Evolutionary conservation across 2,888 invertebrate genomes (phyloP).

Genomic region (Campaea margaritaria): DNA sequence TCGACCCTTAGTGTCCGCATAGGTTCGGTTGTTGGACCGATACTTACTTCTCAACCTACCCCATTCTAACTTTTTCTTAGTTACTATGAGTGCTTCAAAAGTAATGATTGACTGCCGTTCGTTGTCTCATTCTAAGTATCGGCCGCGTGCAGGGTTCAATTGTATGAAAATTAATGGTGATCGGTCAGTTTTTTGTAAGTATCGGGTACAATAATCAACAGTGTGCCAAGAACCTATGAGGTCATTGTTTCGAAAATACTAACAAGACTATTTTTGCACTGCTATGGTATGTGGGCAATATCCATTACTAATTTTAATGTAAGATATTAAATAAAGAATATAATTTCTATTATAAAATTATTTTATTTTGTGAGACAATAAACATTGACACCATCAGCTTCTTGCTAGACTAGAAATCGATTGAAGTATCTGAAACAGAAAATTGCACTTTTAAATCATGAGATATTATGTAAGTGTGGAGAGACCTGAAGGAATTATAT

Average conservation of each 20-base stretch:
- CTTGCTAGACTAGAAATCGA: slow-evolving; percentile 58
- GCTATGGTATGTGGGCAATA: slow-evolving; percentile 7
- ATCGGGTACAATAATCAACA: too few species aligned
- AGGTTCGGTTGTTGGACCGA: too few species aligned
- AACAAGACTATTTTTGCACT: slow-evolving; percentile 10
- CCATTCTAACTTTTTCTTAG: too few species aligned
- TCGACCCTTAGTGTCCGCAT: too few species aligned
- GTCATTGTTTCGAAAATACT: background rate
- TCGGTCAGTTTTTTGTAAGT: too few species aligned
- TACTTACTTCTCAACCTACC: too few species aligned
- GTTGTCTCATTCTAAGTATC: too few species aligned
- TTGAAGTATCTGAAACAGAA: slow-evolving; percentile 66
- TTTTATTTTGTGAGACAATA: slow-evolving; percentile 3
- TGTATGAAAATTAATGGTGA: too few species aligned
- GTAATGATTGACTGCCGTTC: too few species aligned
- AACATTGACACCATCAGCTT: background rate
- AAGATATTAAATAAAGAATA: slow-evolving; percentile 9
- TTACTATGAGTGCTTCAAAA: too few species aligned
- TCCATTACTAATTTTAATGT: slow-evolving; percentile 8
- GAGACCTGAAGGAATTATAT: background rate
- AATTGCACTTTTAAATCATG: background rate
- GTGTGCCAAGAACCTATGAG: too few species aligned
- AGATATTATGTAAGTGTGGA: background rate
- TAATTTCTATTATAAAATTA: slow-evolving; percentile 9
- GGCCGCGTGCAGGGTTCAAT: too few species aligned